Conservation (phyloP, 1,140 invertebrate species). For the Dufourea novaeangliae region DNA sequence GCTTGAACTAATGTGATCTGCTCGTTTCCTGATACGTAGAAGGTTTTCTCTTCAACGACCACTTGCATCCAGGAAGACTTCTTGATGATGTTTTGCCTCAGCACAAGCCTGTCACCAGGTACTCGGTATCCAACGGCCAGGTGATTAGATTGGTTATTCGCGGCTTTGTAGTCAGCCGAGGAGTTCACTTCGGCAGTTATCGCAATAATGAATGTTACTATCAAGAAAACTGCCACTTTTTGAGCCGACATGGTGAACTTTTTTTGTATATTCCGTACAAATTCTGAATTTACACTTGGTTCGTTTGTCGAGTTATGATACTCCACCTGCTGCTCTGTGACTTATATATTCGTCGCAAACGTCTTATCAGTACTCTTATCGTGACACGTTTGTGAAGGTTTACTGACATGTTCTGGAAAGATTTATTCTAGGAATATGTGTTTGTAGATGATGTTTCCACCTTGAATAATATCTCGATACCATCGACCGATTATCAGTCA, state of each 20-base stretch:
- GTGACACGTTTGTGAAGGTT: neutral
- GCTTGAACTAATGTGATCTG: conserved; percentile 81
- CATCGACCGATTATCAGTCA: neutral
- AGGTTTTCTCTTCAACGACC: conserved; percentile 68
- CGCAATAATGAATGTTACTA: neutral
- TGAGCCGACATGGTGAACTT: conserved; percentile 30
- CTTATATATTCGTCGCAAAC: conserved; percentile 51
- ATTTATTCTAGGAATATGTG: conserved; percentile 43
- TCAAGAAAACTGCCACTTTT: conserved; percentile 36
- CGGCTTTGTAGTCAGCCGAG: neutral
- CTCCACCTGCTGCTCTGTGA: neutral
- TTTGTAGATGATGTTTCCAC: neutral
- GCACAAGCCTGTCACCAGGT: conserved; percentile 68
- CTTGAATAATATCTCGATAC: no score
- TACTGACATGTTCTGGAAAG: conserved; percentile 39
- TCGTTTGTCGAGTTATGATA: neutral
- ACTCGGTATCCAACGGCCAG: conserved; percentile 35
- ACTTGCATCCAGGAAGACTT: conserved; percentile 76
- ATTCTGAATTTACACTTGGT: neutral
- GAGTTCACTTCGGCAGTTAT: neutral
- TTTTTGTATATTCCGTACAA: neutral
- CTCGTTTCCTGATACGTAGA: conserved; percentile 61
- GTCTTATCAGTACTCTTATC: conserved; percentile 62
- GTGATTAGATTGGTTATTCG: conserved; percentile 24
- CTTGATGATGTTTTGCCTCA: conserved; percentile 64